Percentiles rank a stretch among this genome's conserved stretches.
Conservation (phyloP, 2,888 invertebrate genomes). For the Panopea generosa region DNA sequence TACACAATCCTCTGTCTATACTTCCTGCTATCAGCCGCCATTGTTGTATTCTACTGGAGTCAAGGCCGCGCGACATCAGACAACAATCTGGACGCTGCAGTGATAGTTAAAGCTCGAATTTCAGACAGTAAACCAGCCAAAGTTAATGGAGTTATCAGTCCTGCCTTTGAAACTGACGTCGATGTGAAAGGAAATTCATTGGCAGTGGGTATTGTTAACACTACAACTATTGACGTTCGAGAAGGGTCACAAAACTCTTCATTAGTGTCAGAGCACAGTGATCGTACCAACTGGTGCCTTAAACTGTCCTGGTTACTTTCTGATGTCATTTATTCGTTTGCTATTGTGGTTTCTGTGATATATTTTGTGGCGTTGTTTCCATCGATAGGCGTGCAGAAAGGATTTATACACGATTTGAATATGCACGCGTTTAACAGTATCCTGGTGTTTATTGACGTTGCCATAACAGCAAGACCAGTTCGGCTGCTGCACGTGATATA, state of each 20-base stretch:
- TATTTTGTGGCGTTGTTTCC: slow-evolving; percentile 77
- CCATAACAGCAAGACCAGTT: slow-evolving; percentile 72
- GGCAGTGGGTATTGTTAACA: too few relatives aligned
- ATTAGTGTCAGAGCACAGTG: too few relatives aligned
- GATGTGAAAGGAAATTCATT: not conserved
- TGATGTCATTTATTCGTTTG: slow-evolving; percentile 66
- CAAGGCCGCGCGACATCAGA: not conserved
- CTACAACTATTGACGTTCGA: too few relatives aligned
- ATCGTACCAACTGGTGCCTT: slow-evolving; percentile 65
- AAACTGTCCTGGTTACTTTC: slow-evolving; percentile 76
- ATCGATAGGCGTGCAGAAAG: slow-evolving; percentile 29
- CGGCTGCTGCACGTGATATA: slow-evolving; percentile 74
- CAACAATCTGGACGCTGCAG: too few relatives aligned
- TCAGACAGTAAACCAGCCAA: too few relatives aligned
- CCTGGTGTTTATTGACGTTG: slow-evolving; percentile 70
- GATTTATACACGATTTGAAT: slow-evolving; percentile 65
- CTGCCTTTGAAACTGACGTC: slow-evolving; percentile 17
- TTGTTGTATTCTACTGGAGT: slow-evolving; percentile 38
- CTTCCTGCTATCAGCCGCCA: slow-evolving; percentile 60
- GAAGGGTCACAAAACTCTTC: too few relatives aligned
- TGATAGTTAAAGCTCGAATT: too few relatives aligned
- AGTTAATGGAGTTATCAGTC: slow-evolving; percentile 7
- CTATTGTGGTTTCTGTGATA: slow-evolving; percentile 75
- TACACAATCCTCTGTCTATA: slow-evolving; percentile 77
- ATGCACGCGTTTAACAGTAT: slow-evolving; percentile 74